These are phyloP conservation scores for Drosophila nannoptera DNA, from an alignment of 1,140 invertebrate species.

Conservation along the genomic window DNA sequence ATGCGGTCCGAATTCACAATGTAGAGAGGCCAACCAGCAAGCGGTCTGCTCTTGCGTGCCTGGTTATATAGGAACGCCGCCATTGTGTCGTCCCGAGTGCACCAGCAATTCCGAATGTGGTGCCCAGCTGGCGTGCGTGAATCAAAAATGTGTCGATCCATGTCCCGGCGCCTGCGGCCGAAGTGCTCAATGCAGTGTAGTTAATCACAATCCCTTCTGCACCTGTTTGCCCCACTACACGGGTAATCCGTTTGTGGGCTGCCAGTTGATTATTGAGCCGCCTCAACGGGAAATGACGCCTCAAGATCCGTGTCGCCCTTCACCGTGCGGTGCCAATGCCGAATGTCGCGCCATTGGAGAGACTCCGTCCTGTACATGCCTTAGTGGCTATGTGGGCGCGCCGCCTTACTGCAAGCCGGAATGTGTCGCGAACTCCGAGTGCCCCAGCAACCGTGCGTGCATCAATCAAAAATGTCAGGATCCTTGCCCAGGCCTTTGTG, in stretches of 20 bases:
- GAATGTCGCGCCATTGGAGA: slow-evolving; percentile 84
- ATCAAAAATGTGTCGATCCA: slow-evolving; percentile 86
- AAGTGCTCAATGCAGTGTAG: slow-evolving; percentile 86
- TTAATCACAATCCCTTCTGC: slow-evolving; percentile 87
- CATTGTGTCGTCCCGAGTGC: slow-evolving; percentile 82
- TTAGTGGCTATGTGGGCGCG: slow-evolving; percentile 84
- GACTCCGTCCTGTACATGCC: slow-evolving; percentile 84
- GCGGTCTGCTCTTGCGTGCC: slow-evolving; percentile 83
- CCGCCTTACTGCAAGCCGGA: slow-evolving; percentile 88
- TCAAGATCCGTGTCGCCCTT: slow-evolving; percentile 85
- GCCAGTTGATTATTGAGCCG: slow-evolving; percentile 85
- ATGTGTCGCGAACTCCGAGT: slow-evolving; percentile 87
- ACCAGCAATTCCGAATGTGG: slow-evolving; percentile 83
- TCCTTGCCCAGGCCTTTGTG: slow-evolving; percentile 86
- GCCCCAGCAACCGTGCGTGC: slow-evolving; percentile 84
- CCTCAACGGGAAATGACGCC: slow-evolving; percentile 84
- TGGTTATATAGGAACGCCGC: slow-evolving; percentile 81
- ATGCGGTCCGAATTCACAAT: slow-evolving; percentile 87
- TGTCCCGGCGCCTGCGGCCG: slow-evolving; percentile 85
- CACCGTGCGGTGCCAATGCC: slow-evolving; percentile 88
- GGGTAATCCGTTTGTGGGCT: slow-evolving; percentile 84
- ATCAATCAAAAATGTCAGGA: slow-evolving; percentile 86
- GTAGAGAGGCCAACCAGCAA: slow-evolving; percentile 81
- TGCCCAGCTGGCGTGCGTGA: slow-evolving; percentile 83
- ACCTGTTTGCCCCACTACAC: slow-evolving; percentile 86